Evolutionary conservation across 2,888 invertebrate genomes (phyloP), one percentile per base, ranked within the genome.

Genomic region (Ischnus inquisitorius): DNA sequence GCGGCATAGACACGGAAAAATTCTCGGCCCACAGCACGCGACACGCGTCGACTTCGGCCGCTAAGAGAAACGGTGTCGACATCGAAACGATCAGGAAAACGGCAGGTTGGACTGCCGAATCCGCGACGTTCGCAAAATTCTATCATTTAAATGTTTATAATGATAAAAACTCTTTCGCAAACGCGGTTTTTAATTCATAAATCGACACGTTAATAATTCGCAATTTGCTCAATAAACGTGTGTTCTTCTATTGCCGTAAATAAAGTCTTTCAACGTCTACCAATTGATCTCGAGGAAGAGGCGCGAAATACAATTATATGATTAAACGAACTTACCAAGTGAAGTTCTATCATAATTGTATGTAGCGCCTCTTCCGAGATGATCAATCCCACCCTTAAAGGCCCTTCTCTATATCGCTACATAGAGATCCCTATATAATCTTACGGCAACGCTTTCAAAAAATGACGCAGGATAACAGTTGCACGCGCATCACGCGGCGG

Each of bases 201-300:
- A 1, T 16, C 6, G 34, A 34, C 14, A 60, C 19, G 3, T 28
- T 39, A 34, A 28, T 62, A 39, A 62, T n/a, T n/a, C 3, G 16
- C 34, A 19, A 28, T 60, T n/a, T 28, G 19, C 43, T 8, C 68
- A 68, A n/a, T 25, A 68, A 43, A 68, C 12, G 25, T 48, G 8
- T 14, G 14, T 25, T 43, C 10, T 16, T 22, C 14, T 46, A 41
- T 71, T 79, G 54, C 72, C 79, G 43, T 74, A 67, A 74, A n/a
- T 19, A 25, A 14, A 46, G n/a, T 6, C 68, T 81, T 78, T 78
- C 51, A 84, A 80, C 67, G 77, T 77, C 62, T 84, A 81, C 74
- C 72, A 74, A 46, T 64, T 77, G 80, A 83, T 77, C 77, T 80
- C 71, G 72, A 76, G 80, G 80, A 83, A 83, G 68, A 80, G 77